Conservation (phyloP, 2,888 invertebrate genomes). For the Andrena bicolor region DNA sequence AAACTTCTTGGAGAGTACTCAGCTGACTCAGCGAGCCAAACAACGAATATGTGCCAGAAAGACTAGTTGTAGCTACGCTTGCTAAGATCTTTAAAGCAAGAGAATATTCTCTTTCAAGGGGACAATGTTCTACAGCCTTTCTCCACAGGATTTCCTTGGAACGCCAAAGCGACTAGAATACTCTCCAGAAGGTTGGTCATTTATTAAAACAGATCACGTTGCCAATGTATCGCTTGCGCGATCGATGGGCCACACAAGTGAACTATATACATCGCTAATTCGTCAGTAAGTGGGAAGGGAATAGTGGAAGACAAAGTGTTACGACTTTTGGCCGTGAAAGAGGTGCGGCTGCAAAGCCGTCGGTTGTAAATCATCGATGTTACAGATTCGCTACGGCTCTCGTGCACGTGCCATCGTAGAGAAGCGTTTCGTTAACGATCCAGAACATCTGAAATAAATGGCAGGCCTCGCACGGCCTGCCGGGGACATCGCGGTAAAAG, state of each 20-base stretch:
- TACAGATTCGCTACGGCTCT: conserved; percentile 61
- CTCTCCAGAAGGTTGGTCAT: neutral
- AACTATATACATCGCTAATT: neutral
- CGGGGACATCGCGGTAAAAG: conserved; percentile 45
- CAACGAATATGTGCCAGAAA: too few relatives aligned
- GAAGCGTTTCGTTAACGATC: conserved; percentile 63
- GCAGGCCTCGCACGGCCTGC: conserved; percentile 34
- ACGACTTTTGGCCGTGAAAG: conserved; percentile 22
- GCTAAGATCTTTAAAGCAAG: neutral
- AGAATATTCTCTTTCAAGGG: too few relatives aligned
- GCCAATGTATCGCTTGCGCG: neutral
- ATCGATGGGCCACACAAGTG: neutral
- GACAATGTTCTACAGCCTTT: too few relatives aligned
- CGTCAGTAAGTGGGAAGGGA: conserved; percentile 19
- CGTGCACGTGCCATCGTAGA: conserved; percentile 42
- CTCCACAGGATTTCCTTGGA: neutral
- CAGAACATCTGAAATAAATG: conserved; percentile 73
- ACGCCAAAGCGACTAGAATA: neutral
- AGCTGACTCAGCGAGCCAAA: too few relatives aligned
- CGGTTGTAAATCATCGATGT: conserved; percentile 59
- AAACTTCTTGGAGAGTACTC: too few relatives aligned
- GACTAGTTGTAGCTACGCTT: neutral
- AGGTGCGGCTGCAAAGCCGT: conserved; percentile 43
- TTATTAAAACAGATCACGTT: neutral
- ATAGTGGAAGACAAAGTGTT: conserved; percentile 9